Percentiles rank a stretch among this genome's conserved stretches.
phyloP scores from a whole-genome alignment of 92 coral and sea anemone species.

The Umimayanthus kanabou region DNA sequence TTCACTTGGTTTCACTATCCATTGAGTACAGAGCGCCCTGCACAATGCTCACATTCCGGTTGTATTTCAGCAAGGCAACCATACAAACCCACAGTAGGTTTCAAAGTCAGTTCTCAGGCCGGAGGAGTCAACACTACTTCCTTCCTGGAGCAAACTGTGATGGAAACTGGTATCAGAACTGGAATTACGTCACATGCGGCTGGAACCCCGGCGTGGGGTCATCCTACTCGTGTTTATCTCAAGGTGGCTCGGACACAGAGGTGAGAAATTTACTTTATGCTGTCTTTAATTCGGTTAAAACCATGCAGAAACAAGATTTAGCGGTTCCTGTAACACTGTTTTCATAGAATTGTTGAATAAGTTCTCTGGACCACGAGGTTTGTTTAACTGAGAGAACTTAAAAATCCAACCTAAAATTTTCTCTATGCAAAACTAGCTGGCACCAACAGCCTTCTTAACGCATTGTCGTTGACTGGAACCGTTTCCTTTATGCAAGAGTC shows the following conservation, averaged over 20 bases:
- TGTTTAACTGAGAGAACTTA: too few species aligned
- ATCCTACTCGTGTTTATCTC: neutral
- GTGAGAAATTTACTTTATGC: neutral
- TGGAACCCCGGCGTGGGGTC: neutral
- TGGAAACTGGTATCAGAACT: neutral
- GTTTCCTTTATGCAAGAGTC: too few species aligned
- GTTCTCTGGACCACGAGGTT: too few species aligned
- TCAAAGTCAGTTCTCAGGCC: neutral
- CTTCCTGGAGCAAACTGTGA: neutral
- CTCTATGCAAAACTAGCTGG: too few species aligned
- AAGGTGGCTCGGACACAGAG: neutral
- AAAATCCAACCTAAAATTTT: too few species aligned
- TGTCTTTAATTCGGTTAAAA: neutral
- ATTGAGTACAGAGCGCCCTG: neutral
- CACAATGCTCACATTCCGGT: neutral
- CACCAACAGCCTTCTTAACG: too few species aligned
- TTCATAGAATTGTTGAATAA: too few species aligned
- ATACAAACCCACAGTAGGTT: neutral
- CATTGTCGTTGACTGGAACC: too few species aligned
- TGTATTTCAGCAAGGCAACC: neutral
- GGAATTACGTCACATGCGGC: conserved; percentile 7
- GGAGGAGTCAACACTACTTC: neutral
- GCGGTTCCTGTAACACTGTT: too few species aligned
- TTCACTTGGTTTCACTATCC: neutral
- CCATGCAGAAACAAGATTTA: too few species aligned